Base-by-base conservation (phyloP, 1,140 invertebrate species). In the Lanistes nyassanus region DNA sequence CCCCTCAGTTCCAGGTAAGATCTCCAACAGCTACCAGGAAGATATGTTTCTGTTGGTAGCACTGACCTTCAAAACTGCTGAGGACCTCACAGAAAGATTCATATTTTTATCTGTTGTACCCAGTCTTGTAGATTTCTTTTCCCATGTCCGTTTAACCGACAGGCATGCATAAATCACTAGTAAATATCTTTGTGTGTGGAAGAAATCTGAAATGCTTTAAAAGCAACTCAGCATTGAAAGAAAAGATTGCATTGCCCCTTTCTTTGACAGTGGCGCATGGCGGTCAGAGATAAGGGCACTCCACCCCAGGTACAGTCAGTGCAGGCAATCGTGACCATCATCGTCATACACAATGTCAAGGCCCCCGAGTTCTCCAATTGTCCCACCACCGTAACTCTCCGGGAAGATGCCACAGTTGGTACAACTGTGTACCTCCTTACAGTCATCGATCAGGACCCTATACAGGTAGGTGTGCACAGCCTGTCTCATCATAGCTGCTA, bases 261-360 rank as follows among this genome's bases (percentile, higher is more conserved):
- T 60, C 6, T 60, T 21, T 34, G 5, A 55, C 42, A 82, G 81
- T 77, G 78, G 53, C 47, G 51, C 9, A 75, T 80, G 51, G 53
- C 51, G 3, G 64, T 81, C 19, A n/a, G 74, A 69, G 82, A 83
- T 69, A 39, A 71, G 53, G 82, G 79, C 26, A 70, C 23, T 21
- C 80, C 80, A 26, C 9, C 66, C 6, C 55, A 29, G n/a, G 62
- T 34, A 5, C 66, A 76, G 7, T 3, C 53, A 6, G n/a, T 19
- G 3, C 55, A 42, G 34, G 80, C 80, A 36, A 73, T 60, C 31
- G 77, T 83, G 21, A 71, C 34, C 13, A 68, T 82, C 9, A 79
- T 37, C 29, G 73, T 83, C 4, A 37, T 55, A 19, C 60, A 75
- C 29, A 83, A 83, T 64, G 31, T n/a, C 1, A 19, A 68, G 47